A percentile compares a stretch with the other conserved stretches of the same genome.
phyloP scores from a whole-genome alignment of 2,888 invertebrate genomes.

The Lepidonotus clava region DNA sequence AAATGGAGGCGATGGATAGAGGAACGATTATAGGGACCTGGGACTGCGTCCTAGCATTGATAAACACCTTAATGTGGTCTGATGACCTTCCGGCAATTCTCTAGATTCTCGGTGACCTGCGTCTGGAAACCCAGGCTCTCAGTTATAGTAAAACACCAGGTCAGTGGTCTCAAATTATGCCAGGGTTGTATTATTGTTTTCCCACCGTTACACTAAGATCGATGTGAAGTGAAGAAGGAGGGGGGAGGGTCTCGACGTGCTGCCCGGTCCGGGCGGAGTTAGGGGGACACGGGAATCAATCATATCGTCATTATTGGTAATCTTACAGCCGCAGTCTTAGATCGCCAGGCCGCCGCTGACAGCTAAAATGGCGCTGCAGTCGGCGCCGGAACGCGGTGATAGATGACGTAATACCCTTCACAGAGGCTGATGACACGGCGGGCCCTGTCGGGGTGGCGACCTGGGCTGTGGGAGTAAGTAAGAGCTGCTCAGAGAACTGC shows the following conservation, averaged over 20 bases:
- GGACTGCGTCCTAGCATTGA: no score
- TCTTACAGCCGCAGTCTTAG: conserved; percentile 1
- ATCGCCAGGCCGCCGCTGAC: neutral
- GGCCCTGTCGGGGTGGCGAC: neutral
- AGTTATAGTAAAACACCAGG: neutral
- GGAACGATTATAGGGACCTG: no score
- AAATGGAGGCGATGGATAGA: no score
- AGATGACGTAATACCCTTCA: conserved; percentile 15
- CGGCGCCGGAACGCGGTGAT: neutral
- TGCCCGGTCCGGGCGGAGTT: conserved; percentile 3
- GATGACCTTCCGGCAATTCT: no score
- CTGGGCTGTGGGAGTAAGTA: neutral
- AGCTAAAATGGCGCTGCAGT: conserved; percentile 41
- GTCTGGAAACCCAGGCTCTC: no score
- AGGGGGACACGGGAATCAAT: conserved; percentile 1
- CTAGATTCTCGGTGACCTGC: no score
- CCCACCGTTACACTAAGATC: neutral
- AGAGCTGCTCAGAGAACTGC: neutral
- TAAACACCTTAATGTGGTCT: no score
- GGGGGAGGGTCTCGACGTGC: no score
- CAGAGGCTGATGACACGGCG: neutral
- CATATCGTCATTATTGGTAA: conserved; percentile 32
- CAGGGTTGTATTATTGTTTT: conserved; percentile 9
- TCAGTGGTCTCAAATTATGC: neutral
- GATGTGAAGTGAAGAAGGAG: no score